Evolutionary conservation across 1,140 invertebrate species (phyloP), one percentile per base, ranked within the genome.

Genomic region (Drosophila micromelanica): DNA sequence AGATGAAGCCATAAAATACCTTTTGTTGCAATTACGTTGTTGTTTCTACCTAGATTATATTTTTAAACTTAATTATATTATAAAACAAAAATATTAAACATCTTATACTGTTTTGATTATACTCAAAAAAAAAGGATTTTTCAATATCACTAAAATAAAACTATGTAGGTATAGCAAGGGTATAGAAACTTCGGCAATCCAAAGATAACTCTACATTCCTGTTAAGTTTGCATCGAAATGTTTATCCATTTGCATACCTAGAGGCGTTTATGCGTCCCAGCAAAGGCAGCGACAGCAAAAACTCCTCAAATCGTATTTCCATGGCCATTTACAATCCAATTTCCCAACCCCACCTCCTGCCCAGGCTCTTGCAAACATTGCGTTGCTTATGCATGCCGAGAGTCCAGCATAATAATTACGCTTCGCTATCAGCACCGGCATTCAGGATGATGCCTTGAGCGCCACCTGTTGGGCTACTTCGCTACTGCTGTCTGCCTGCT

Each of bases 331-430:
- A 32, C 55, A 57, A 57, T 32, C 40, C 23, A 30, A 32, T 32
- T 15, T 13, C 48, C 48, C 13, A 1, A 2, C 27, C 12, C 27
- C 2, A 7, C 27, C 48, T 9, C n/a, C 2, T n/a, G 13, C 27
- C 30, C 15, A 2, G 4, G n/a, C 7, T 1, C 8, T 20, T 38
- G 17, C 35, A 12, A 12, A 8, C 7, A 9, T 15, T 15, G 15
- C 13, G 48, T 42, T 51, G 51, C 55, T 55, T 65, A 54, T 61
- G 20, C 68, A 54, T 56, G 67, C 77, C 60, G 51, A 55, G 77
- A 63, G 78, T 69, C 52, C 49, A 65, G 84, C 84, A 84, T 82
- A 84, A 87, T 89, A 87, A 87, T 87, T 87, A 89, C 84, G 60
- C 63, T 78, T 13, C 56, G 79, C 84, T 89, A 87, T 87, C 84